A percentile compares a stretch with the other conserved stretches of the same genome.
phyloP scores from a whole-genome alignment of 2,113 vertebrate species.

The Etheostoma cragini region DNA sequence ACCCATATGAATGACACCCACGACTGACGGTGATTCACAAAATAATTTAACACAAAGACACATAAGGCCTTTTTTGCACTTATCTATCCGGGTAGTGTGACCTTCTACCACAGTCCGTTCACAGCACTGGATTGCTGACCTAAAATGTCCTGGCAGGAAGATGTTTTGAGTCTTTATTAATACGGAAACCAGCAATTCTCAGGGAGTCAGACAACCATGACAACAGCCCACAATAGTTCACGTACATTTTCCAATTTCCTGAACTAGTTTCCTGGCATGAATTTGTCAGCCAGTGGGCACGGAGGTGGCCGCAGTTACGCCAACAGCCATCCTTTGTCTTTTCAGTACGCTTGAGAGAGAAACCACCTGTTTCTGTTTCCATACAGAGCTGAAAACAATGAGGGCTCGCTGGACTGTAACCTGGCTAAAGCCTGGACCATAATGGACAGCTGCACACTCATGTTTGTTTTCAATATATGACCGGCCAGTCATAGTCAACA shows the following conservation, averaged over 20 bases:
- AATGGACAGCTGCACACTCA: conserved; percentile 44
- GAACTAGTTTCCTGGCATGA: conserved; percentile 31
- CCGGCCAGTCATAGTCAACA: neutral
- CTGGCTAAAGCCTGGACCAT: conserved; percentile 23
- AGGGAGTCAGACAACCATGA: conserved; percentile 22
- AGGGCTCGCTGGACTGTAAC: conserved; percentile 58
- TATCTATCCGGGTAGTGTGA: conserved; percentile 52
- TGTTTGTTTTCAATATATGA: conserved; percentile 21
- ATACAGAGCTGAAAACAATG: conserved; percentile 54
- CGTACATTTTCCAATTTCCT: conserved; percentile 40
- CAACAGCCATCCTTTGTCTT: conserved; percentile 59
- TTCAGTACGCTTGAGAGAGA: conserved; percentile 36
- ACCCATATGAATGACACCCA: conserved; percentile 36
- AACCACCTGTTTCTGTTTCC: conserved; percentile 62
- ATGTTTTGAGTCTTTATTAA: conserved; percentile 15
- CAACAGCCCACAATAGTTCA: conserved; percentile 16
- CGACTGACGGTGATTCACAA: conserved; percentile 20
- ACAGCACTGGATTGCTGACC: conserved; percentile 32
- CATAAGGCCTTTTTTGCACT: conserved; percentile 38
- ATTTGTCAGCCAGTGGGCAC: conserved; percentile 40
- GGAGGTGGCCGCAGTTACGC: conserved; percentile 40
- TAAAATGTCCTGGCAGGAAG: conserved; percentile 47
- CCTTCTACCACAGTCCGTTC: conserved; percentile 25
- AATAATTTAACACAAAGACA: conserved; percentile 38
- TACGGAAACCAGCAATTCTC: conserved; percentile 22